phyloP scores from a whole-genome alignment of 2,113 vertebrate species.

The Ivindomyrus marchei region DNA sequence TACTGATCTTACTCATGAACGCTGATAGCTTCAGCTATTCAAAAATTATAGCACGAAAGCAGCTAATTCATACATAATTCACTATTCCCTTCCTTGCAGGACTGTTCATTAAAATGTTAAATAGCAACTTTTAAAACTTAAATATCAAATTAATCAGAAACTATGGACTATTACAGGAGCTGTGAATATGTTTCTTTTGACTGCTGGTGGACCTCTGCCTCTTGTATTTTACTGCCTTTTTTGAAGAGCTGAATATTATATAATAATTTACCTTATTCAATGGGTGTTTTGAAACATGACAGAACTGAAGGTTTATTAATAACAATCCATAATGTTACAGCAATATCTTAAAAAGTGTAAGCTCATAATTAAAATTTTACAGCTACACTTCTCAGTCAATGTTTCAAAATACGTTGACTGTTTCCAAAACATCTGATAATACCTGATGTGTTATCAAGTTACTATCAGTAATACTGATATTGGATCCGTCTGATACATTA shows the following conservation, averaged over 20 bases:
- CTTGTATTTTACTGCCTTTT: neutral
- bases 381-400: neutral
- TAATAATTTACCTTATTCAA: neutral
- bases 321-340: neutral
- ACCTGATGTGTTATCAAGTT: neutral
- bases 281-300: neutral
- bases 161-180: neutral
- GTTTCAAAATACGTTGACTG: neutral
- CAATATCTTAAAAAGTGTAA: neutral
- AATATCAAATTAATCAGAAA: neutral
- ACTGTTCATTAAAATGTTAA: neutral
- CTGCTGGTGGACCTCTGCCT: neutral
- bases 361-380: neutral
- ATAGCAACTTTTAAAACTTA: neutral
- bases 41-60: neutral
- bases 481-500: neutral
- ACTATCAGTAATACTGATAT: neutral
- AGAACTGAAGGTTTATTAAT: neutral
- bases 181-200: neutral
- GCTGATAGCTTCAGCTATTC: neutral
- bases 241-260: neutral
- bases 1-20: neutral
- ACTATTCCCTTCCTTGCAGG: neutral
- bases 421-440: neutral
- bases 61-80: neutral